Conservation (phyloP, 23 tunicate genomes). For the Botrylloides violaceus region DNA sequence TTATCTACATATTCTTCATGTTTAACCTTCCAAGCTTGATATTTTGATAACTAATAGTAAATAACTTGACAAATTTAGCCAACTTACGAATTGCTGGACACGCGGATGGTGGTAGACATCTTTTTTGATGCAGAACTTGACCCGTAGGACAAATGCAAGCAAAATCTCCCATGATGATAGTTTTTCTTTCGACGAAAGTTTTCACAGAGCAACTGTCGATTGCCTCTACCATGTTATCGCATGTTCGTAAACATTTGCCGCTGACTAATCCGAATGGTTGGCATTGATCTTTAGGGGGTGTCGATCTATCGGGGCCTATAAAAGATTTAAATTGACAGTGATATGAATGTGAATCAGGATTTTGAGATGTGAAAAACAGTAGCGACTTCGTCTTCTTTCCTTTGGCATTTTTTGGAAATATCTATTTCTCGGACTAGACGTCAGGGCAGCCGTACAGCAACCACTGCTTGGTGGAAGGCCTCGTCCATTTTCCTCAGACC, state of each 20-base stretch:
- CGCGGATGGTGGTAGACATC: neutral
- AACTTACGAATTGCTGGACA: neutral
- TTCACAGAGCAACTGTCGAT: slow-evolving; percentile 1
- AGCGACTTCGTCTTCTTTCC: too few species aligned
- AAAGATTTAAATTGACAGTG: too few species aligned
- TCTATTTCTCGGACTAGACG: too few species aligned
- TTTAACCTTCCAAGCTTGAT: too few species aligned
- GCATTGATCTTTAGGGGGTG: slow-evolving; percentile 1
- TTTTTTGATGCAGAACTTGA: neutral
- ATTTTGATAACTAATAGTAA: neutral
- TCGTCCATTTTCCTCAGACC: too few species aligned
- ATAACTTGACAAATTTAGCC: neutral
- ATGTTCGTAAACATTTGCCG: slow-evolving; percentile 19
- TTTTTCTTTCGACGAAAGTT: neutral
- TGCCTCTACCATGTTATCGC: neutral
- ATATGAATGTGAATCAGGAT: too few species aligned
- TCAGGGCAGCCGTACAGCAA: too few species aligned
- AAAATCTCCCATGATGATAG: neutral
- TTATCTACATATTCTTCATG: too few species aligned
- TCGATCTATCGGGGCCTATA: too few species aligned
- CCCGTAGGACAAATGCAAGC: slow-evolving; percentile 26
- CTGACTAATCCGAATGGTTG: slow-evolving; percentile 1
- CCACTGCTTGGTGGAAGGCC: too few species aligned
- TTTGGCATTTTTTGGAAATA: too few species aligned
- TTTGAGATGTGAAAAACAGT: neutral